These are phyloP conservation scores for Drosophila setifemur DNA, from an alignment of 1,140 invertebrate genomes.

Conservation along the genomic window DNA sequence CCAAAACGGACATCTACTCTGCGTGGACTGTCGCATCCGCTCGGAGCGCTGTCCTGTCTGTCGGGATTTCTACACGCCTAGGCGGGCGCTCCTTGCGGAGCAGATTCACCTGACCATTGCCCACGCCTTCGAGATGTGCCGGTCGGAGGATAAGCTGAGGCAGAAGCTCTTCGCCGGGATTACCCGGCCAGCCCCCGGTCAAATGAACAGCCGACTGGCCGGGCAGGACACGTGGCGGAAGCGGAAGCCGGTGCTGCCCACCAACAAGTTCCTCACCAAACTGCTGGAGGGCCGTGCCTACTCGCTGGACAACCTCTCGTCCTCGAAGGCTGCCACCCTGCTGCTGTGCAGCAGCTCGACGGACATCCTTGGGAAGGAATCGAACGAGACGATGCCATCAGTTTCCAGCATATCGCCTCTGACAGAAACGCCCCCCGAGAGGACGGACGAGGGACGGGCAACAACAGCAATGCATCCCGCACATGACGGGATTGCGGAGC, in stretches of 20 bases:
- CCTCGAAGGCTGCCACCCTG: constrained; percentile 44
- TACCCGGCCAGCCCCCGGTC: constrained; percentile 19
- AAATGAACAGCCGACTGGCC: background rate
- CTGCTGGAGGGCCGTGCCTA: constrained; percentile 80
- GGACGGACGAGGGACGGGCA: background rate
- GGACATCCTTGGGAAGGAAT: constrained; percentile 19
- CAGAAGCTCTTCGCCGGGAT: constrained; percentile 66
- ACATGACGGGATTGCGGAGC: constrained; percentile 20
- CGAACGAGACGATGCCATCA: constrained; percentile 8
- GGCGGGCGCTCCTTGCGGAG: constrained; percentile 69
- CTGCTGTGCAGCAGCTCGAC: constrained; percentile 28
- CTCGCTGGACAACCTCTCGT: constrained; percentile 81
- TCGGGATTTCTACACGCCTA: constrained; percentile 82
- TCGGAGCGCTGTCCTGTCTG: constrained; percentile 86
- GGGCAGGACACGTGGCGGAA: constrained; percentile 58
- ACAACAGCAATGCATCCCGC: constrained; percentile 4
- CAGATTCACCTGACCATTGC: constrained; percentile 83
- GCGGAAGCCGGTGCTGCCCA: constrained; percentile 38
- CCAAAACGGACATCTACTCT: constrained; percentile 87
- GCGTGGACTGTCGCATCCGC: constrained; percentile 85
- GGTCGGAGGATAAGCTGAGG: constrained; percentile 59
- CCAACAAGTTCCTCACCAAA: constrained; percentile 82
- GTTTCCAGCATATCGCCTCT: background rate
- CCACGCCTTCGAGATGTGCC: constrained; percentile 82
- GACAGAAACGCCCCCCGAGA: constrained; percentile 2